Evolutionary conservation across 1,140 invertebrate genomes (phyloP).

Genomic region (Aphelenchoides fujianensis): DNA sequence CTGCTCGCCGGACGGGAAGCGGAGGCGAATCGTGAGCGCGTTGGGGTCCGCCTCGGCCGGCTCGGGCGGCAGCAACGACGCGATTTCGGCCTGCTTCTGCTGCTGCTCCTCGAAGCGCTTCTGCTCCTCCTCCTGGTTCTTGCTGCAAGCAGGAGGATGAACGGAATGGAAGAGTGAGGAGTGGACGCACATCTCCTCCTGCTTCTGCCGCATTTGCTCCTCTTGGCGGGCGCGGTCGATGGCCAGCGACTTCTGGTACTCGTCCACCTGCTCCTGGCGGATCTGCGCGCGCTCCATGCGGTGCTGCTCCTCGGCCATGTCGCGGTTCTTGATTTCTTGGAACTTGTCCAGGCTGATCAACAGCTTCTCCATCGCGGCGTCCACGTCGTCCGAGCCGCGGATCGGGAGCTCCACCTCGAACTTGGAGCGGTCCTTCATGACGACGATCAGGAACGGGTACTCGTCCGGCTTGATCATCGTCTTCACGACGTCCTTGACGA

Average conservation of each 20-base stretch:
- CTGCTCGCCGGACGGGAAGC: conserved; percentile 36
- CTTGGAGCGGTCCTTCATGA: conserved; percentile 39
- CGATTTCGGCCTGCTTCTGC: conserved; percentile 23
- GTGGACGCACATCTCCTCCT: conserved; percentile 38
- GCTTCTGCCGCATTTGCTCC: conserved; percentile 23
- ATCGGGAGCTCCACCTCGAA: not conserved
- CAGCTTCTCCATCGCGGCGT: conserved; percentile 33
- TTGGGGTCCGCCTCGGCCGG: conserved; percentile 28
- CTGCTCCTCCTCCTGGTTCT: conserved; percentile 28
- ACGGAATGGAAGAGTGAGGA: too few species aligned
- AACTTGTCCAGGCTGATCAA: conserved; percentile 34
- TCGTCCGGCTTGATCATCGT: conserved; percentile 4
- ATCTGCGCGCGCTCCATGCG: conserved; percentile 43
- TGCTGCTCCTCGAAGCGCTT: conserved; percentile 18
- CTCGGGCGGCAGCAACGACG: conserved; percentile 33
- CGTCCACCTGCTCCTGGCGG: conserved; percentile 41
- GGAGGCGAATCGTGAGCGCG: conserved; percentile 38
- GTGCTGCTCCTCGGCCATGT: conserved; percentile 31
- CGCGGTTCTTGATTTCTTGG: conserved; percentile 32
- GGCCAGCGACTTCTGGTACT: conserved; percentile 42
- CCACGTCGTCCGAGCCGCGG: conserved; percentile 32
- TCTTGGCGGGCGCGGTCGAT: conserved; percentile 36
- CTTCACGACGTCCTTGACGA: conserved; percentile 25
- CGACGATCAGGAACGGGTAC: conserved; percentile 41
- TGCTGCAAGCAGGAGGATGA: too few species aligned